Evolutionary conservation across 1,140 invertebrate genomes (phyloP).

Genomic region (Anoplolepis gracilipes): DNA sequence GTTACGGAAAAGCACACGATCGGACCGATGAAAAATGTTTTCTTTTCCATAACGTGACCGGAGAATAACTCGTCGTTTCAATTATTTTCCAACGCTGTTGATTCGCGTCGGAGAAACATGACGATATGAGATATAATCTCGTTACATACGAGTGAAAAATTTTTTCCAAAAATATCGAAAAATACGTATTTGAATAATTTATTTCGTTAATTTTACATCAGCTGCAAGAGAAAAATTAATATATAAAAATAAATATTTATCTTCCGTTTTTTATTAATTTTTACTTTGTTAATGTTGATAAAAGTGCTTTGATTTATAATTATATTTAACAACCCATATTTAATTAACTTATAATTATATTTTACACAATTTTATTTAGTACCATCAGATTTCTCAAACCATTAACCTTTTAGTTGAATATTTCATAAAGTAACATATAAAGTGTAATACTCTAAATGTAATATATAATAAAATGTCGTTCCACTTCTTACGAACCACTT

Average conservation of each 20-base stretch:
- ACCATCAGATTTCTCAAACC: neutral
- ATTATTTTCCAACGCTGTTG: slow-evolving; percentile 49
- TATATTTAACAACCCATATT: no score
- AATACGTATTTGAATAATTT: slow-evolving; percentile 31
- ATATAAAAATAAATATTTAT: neutral
- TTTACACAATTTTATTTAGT: no score
- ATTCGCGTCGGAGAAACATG: slow-evolving; percentile 26
- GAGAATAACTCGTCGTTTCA: slow-evolving; percentile 33
- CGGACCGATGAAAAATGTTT: slow-evolving; percentile 41
- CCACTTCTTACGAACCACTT: neutral
- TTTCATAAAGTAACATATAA: neutral
- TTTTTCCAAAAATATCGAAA: neutral
- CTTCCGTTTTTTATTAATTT: neutral
- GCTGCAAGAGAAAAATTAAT: no score
- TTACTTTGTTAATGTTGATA: neutral
- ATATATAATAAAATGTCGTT: slow-evolving; percentile 7
- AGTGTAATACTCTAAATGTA: neutral
- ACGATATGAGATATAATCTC: slow-evolving; percentile 37
- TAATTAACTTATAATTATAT: no score
- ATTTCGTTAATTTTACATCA: neutral
- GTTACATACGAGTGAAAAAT: slow-evolving; percentile 3
- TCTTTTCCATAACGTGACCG: slow-evolving; percentile 54
- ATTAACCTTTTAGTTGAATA: neutral
- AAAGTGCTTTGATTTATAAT: neutral
- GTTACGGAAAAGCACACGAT: slow-evolving; percentile 28